phyloP scores from a whole-genome alignment of 2,797 vertebrate species.

The Gadopsis bispinosus region DNA sequence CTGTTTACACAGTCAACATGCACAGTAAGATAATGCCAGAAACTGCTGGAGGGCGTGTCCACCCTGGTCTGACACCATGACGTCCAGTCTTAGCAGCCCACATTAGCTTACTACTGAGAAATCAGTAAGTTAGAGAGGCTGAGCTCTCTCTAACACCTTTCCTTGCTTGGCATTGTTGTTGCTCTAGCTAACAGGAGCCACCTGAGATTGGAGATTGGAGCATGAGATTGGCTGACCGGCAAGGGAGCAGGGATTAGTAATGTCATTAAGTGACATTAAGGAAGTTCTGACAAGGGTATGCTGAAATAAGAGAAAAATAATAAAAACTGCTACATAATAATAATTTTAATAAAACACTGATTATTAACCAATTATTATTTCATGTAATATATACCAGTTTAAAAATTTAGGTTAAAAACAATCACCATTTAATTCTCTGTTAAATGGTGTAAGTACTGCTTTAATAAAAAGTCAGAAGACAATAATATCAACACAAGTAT shows the following conservation, averaged over 20 bases:
- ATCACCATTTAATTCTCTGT: neutral
- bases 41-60: slow-evolving; percentile 19
- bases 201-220: neutral
- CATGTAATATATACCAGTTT: neutral
- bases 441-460: neutral
- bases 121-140: neutral
- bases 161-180: neutral
- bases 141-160: neutral
- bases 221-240: neutral
- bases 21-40: slow-evolving; percentile 47
- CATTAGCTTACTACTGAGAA: slow-evolving; percentile 23
- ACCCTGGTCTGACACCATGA: slow-evolving; percentile 9
- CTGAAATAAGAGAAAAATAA: no score
- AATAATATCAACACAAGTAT: neutral
- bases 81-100: slow-evolving; percentile 5
- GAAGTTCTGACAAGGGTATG: neutral
- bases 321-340: neutral
- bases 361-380: neutral
- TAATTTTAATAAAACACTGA: no score
- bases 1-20: slow-evolving; percentile 64
- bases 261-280: neutral
- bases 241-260: neutral
- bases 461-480: neutral
- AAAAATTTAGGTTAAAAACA: neutral
- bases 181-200: neutral